Evolutionary conservation across 2,797 vertebrate genomes (phyloP).

Genomic region (Falco peregrinus): DNA sequence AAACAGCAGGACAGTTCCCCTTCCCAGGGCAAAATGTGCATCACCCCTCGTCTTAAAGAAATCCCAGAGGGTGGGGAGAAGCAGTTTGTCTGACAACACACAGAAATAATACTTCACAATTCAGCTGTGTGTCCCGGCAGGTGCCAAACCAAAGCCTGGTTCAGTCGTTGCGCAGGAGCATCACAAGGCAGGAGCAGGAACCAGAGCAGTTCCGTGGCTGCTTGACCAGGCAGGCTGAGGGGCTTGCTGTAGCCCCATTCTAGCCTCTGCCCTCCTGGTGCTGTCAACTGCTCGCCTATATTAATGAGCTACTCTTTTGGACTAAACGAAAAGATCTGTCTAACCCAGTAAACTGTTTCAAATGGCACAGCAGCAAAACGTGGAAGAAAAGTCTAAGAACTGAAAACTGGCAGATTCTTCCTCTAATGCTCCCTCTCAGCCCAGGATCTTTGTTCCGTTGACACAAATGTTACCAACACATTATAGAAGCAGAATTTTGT

Average conservation of each 20-base stretch:
- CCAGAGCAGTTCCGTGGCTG: background rate
- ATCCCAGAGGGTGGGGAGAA: background rate
- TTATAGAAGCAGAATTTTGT: background rate
- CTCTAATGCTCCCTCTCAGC: background rate
- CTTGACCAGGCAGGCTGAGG: background rate
- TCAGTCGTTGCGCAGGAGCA: background rate
- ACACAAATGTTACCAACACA: background rate
- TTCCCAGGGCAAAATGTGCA: background rate
- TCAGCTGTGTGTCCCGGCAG: background rate
- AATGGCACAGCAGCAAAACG: background rate
- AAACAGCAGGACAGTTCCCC: background rate
- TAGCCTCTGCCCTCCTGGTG: background rate
- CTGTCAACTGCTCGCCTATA: background rate
- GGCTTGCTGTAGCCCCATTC: rapidly evolving
- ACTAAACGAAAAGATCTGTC: background rate
- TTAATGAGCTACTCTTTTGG: background rate
- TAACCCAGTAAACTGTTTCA: background rate
- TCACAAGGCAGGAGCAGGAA: background rate
- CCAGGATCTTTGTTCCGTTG: background rate
- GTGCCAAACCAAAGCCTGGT: background rate
- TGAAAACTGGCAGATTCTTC: background rate
- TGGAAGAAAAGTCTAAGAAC: background rate
- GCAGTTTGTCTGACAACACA: background rate
- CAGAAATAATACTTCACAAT: background rate
- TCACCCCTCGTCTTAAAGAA: background rate